Conservation (phyloP, 2,113 vertebrate species). For the Pleuronectes platessa region DNA sequence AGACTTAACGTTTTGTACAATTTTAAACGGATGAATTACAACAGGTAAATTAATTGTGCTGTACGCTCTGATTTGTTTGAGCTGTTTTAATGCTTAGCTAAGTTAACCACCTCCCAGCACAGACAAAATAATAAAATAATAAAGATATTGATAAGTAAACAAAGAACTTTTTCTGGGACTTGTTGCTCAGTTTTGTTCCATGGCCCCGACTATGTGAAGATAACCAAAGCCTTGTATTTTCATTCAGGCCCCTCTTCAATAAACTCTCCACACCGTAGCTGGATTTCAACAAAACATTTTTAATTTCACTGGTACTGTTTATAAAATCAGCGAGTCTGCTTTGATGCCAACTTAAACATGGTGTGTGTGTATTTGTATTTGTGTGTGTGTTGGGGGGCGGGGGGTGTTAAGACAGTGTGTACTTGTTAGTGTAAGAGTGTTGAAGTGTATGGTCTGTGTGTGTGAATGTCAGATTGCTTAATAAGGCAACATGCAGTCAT, state of each 20-base stretch:
- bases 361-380: slow-evolving; percentile 23
- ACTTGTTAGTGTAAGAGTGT: slow-evolving; percentile 23
- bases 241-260: not conserved
- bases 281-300: slow-evolving; percentile 85
- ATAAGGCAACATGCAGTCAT: slow-evolving; percentile 82
- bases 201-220: not conserved
- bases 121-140: not conserved
- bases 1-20: too few relatives aligned
- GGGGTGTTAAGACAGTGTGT: slow-evolving; percentile 12
- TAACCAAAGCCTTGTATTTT: not conserved
- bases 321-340: slow-evolving; percentile 84
- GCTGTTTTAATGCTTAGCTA: not conserved
- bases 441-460: slow-evolving; percentile 12
- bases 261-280: slow-evolving; percentile 45
- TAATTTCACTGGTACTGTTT: slow-evolving; percentile 83
- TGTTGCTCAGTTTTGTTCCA: not conserved
- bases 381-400: slow-evolving; percentile 29
- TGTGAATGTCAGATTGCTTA: slow-evolving; percentile 60
- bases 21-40: too few relatives aligned
- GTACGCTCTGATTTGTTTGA: too few relatives aligned
- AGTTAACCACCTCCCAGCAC: not conserved
- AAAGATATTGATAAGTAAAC: not conserved
- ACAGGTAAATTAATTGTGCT: too few relatives aligned
- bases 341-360: slow-evolving; percentile 78
- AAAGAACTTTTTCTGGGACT: too few relatives aligned